Evolutionary conservation across 2,888 invertebrate genomes (phyloP), one percentile per base, ranked within the genome.

Genomic region (Hylaea fasciaria): DNA sequence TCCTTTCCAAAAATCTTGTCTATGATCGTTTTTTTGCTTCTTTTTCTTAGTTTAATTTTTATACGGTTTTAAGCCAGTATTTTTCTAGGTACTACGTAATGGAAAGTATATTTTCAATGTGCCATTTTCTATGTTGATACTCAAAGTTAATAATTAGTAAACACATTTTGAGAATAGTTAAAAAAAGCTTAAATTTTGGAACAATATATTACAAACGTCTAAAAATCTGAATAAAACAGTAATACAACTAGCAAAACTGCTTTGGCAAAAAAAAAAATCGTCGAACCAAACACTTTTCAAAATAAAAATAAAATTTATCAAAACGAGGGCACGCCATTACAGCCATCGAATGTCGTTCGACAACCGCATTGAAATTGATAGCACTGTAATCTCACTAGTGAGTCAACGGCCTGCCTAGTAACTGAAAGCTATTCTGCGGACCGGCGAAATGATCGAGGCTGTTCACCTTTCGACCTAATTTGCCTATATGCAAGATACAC

Each of bases 391-490:
- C 77, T 78, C 75, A 78, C 69, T 69, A 59, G 76, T 81, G 83
- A 83, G 85, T 85, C 85, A 83, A 85, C 81, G 85, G 71, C 85
- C 87, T 47, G 14, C 8, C 32, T 39, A 62, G 10, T 37, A 40
- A 46, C 53, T 62, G 46, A 8, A 13, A 22, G 17, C 28, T 56
- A 56, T 52, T 62, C 61, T 62, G 64, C 58, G 62, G 53, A 57
- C 54, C 65, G 79, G 81, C 78, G 83, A 81, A 85, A 83, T 82
- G 82, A 77, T 78, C 76, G 71, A 63, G 58, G 81, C 11, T 54
- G 14, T 62, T 62, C 56, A 85, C 82, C 83, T 84, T 83, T 84
- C 81, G 57, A 84, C 84, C 84, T 76, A 84, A 81, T 84, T 84
- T 81, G 76, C 72, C 53, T 59, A 59, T 59, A 59, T 57, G 59